Base-by-base conservation (phyloP, 2,113 vertebrate species). In the Leuciscus idus region DNA sequence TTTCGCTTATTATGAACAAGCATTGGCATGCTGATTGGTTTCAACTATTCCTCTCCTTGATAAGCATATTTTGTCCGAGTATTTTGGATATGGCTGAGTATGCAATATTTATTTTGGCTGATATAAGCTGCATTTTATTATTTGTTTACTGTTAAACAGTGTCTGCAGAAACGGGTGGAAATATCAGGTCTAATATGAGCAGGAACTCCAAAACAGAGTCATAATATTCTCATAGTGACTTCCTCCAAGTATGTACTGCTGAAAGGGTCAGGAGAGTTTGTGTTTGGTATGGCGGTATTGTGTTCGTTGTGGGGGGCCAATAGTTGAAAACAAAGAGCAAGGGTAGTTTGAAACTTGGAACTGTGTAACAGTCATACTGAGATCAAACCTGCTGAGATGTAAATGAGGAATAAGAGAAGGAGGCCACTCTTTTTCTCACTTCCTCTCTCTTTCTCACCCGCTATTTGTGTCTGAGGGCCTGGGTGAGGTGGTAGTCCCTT, bases 301-400 rank as follows among this genome's bases (percentile, higher is more conserved):
- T 66, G 52, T 59, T 39, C 84, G 74, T 82, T 81, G 84, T 84
- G 83, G 84, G 70, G 88, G 88, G 85, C 87, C 85, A 92, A 89
- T 80, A 85, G 87, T 87, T 89, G 89, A 91, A 90, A 91, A 92
- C 88, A 87, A 93, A 89, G 87, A 86, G 72, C 83, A 66, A 72
- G 80, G 68, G 83, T 59, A 79, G 86, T 90, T 84, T 86, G 89
- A 89, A 91, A 89, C 90, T 86, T 83, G 66, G 85, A 93, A 93
- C 90, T 92, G 92, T 93, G 93, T 92, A 94, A 94, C 93, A 94
- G 94, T 94, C 94, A 89, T 92, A 92, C 86, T 59, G 89, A 88
- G 88, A 90, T 89, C 85, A 89, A 90, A 91, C 70, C 82, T 87
- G 79, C 64, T 30, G 61, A 85, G 73, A 85, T 66, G 84, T 36